Percentiles rank a stretch among this genome's conserved stretches.
These are phyloP conservation scores for Drymodes brunneopygia DNA, from an alignment of 2,113 vertebrate genomes.

Conservation along the genomic window DNA sequence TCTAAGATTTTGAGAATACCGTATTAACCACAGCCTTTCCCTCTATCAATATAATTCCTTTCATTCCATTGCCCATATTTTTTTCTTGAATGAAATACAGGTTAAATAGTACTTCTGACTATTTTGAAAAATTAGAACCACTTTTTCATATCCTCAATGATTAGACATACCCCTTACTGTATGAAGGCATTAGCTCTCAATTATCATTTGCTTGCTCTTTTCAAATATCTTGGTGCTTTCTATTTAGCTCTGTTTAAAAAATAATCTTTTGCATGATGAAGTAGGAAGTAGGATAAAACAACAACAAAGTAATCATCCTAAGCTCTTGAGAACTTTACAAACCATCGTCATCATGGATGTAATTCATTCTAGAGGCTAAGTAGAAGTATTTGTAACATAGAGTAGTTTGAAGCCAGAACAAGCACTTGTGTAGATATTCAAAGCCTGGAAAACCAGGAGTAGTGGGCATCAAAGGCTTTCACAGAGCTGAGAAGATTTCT, in stretches of 20 bases:
- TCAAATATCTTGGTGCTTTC: background rate
- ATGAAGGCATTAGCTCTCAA: background rate
- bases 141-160: background rate
- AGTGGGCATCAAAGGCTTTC: background rate
- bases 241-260: background rate
- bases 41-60: background rate
- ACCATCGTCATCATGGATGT: background rate
- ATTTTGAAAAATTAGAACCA: background rate
- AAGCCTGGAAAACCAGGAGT: background rate
- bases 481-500: background rate
- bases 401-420: background rate
- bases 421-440: background rate
- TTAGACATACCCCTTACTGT: background rate
- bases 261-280: background rate
- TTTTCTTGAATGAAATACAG: background rate
- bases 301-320: background rate
- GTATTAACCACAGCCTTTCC: background rate
- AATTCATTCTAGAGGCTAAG: background rate
- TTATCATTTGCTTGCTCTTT: background rate
- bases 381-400: background rate
- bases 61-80: background rate
- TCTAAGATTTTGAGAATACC: background rate
- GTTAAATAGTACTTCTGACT: background rate
- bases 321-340: background rate
- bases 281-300: background rate